Conservation (phyloP, 2,888 invertebrate genomes). For the Cantharis lateralis region DNA sequence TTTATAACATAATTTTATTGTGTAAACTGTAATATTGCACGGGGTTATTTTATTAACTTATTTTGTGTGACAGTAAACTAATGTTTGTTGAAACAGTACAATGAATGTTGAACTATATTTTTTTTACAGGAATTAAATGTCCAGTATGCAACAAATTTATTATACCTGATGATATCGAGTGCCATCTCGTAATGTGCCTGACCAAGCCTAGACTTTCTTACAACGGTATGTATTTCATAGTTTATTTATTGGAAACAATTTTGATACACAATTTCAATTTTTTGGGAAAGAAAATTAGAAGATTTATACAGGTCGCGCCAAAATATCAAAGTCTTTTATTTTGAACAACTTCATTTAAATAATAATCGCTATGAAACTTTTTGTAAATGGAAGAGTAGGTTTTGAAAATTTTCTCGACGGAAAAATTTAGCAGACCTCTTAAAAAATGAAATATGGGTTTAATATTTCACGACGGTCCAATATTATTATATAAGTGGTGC, state of each 20-base stretch:
- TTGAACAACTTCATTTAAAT: no score
- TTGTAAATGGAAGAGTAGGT: neutral
- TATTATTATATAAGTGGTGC: no score
- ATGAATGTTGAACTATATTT: neutral
- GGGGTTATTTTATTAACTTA: neutral
- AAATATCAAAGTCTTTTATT: neutral
- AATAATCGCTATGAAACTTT: neutral
- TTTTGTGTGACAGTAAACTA: no score
- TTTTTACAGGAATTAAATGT: conserved; percentile 92
- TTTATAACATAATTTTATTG: no score
- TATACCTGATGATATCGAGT: conserved; percentile 97
- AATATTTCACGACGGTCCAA: no score
- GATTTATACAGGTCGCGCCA: neutral
- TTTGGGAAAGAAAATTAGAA: neutral
- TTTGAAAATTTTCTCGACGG: neutral
- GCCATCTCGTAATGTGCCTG: conserved; percentile 99
- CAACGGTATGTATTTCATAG: conserved; percentile 76
- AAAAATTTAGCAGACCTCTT: no score
- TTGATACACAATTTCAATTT: neutral
- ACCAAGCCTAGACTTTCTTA: conserved; percentile 98
- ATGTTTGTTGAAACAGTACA: neutral
- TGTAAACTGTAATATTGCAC: no score
- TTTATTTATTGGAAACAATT: neutral
- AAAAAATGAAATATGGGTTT: no score
- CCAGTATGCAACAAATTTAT: conserved; percentile 99